These are phyloP conservation scores for Drosophila bocki DNA, from an alignment of 1,140 invertebrate genomes.

Conservation along the genomic window DNA sequence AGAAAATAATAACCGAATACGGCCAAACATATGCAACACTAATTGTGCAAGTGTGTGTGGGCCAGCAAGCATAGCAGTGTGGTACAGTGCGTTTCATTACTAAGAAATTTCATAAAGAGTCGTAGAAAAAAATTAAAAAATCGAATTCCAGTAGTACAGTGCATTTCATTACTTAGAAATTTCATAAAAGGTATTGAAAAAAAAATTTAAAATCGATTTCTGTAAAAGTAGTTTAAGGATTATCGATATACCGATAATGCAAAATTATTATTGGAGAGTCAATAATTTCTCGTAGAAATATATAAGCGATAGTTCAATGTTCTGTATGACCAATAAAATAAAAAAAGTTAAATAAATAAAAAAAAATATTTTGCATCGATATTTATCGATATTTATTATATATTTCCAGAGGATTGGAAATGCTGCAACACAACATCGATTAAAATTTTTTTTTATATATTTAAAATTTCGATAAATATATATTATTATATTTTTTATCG, in stretches of 20 bases:
- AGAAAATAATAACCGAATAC: constrained; percentile 56
- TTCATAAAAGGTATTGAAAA: neutral
- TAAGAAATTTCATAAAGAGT: neutral
- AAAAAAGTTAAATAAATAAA: neutral
- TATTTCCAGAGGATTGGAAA: no score
- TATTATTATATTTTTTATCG: no score
- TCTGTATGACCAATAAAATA: neutral
- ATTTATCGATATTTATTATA: no score
- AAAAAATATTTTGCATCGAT: no score
- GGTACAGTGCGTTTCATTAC: neutral
- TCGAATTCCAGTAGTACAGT: neutral
- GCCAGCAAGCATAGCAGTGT: neutral
- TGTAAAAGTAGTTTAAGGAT: neutral
- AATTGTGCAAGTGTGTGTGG: constrained; percentile 17
- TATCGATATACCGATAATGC: neutral
- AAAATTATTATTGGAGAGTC: no score
- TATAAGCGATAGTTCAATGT: neutral
- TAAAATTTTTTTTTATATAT: no score
- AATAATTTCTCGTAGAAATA: neutral
- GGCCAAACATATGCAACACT: constrained; percentile 13
- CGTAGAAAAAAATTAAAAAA: neutral
- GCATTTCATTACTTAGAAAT: neutral
- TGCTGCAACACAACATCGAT: no score
- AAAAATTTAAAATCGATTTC: neutral
- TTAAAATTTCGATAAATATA: no score